Conservation (phyloP, 2,113 vertebrate species). For the Brienomyrus longianalis region DNA sequence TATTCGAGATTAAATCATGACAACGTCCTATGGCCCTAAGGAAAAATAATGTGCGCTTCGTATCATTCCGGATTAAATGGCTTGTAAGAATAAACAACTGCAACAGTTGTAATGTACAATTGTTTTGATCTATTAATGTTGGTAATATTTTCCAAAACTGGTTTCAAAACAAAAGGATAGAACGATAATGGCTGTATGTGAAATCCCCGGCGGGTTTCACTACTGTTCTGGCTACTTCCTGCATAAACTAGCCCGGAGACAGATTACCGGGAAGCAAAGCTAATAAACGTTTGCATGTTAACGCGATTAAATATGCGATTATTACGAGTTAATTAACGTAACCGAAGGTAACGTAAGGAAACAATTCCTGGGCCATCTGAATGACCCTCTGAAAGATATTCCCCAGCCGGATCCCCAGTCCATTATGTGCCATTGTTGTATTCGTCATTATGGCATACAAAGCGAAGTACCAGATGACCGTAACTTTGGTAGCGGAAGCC, state of each 20-base stretch:
- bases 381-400: neutral
- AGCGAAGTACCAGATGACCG: neutral
- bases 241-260: neutral
- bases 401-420: neutral
- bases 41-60: neutral
- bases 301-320: neutral
- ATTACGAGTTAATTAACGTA: neutral
- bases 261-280: neutral
- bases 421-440: neutral
- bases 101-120: neutral
- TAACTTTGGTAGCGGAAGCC: neutral
- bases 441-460: neutral
- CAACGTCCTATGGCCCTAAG: neutral
- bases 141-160: neutral
- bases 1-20: neutral
- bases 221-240: neutral
- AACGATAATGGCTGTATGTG: neutral
- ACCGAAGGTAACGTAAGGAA: neutral
- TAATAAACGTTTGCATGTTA: neutral
- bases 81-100: neutral
- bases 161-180: neutral
- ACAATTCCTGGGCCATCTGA: neutral
- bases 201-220: neutral
- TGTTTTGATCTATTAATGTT: neutral
- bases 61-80: neutral